Evolutionary conservation across 2,888 invertebrate species (phyloP), one percentile per base, ranked within the genome.

Genomic region (Vanessa cardui): DNA sequence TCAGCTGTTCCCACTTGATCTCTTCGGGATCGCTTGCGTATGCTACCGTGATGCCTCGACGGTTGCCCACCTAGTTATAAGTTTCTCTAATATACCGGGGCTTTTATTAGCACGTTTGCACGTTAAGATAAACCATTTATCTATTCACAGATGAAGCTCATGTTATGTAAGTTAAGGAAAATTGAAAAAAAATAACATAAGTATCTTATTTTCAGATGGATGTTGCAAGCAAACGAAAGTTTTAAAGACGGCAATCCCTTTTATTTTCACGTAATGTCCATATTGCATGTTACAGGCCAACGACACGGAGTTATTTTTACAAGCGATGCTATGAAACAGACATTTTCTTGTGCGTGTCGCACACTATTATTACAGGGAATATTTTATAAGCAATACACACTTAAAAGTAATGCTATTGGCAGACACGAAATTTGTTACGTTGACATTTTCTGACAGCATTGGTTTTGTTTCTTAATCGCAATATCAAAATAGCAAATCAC

Each of bases 241-340:
- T 67, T 67, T 56, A 12, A 60, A 52, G 58, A 46, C 62, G 49
- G 58, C 59, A 46, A 69, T 64, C 62, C 76, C 79, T 80, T 80
- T 76, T 72, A 73, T 77, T 80, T 80, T 76, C 77, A 80, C 77
- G 75, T 82, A 83, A 84, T 81, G 79, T 73, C 76, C 68, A 71
- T 70, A 80, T 84, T 76, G 84, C 81, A 82, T 83, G 83, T 72
- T 62, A 59, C 62, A 61, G 74, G 75, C 64, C 77, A 75, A 74
- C 73, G 70, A 72, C 75, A 71, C 70, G 62, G 58, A 66, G 62
- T 64, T 54, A 62, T 64, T 64, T 66, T 67, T 67, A 65, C 31
- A 63, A 64, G 45, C 20, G 26, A 16, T 52, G 72, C 77, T 78
- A 77, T 77, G 79, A 81, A 80, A 80, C 73, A 76, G 76, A 79